Evolutionary conservation across 2,888 invertebrate species (phyloP).

Genomic region (Hemistola chrysoprasaria): DNA sequence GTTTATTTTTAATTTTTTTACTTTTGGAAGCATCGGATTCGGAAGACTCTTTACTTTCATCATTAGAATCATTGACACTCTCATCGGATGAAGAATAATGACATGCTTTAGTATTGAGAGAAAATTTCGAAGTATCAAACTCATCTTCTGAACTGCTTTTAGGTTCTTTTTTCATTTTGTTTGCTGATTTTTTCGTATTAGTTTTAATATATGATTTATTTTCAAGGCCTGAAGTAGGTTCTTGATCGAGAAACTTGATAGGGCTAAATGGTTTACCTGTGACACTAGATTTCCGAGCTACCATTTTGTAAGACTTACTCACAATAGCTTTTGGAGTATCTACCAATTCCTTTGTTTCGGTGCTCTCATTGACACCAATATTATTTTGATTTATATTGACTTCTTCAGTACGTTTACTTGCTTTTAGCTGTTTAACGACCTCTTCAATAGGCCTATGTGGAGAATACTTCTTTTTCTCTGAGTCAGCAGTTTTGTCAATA

Average conservation of each 20-base stretch:
- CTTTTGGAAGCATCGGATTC: slow-evolving; percentile 60
- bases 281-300: slow-evolving; percentile 75
- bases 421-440: slow-evolving; percentile 73
- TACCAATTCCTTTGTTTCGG: slow-evolving; percentile 45
- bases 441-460: slow-evolving; percentile 75
- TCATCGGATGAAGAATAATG: slow-evolving; percentile 72
- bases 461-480: slow-evolving; percentile 72
- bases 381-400: slow-evolving; percentile 42
- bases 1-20: slow-evolving; percentile 66
- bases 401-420: slow-evolving; percentile 68
- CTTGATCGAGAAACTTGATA: slow-evolving; percentile 66
- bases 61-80: slow-evolving; percentile 70
- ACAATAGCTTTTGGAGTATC: slow-evolving; percentile 69
- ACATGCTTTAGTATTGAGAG: slow-evolving; percentile 58
- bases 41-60: slow-evolving; percentile 71
- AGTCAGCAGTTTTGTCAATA: slow-evolving; percentile 69
- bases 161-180: slow-evolving; percentile 57
- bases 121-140: slow-evolving; percentile 68
- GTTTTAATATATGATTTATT: slow-evolving; percentile 40
- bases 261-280: slow-evolving; percentile 78
- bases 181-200: slow-evolving; percentile 44
- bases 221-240: slow-evolving; percentile 41
- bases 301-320: slow-evolving; percentile 78
- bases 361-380: slow-evolving; percentile 34
- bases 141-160: slow-evolving; percentile 66